A percentile compares a stretch with the other conserved stretches of the same genome.
phyloP scores from a whole-genome alignment of 1,140 invertebrate species.

The Hypsibius dujardini region DNA sequence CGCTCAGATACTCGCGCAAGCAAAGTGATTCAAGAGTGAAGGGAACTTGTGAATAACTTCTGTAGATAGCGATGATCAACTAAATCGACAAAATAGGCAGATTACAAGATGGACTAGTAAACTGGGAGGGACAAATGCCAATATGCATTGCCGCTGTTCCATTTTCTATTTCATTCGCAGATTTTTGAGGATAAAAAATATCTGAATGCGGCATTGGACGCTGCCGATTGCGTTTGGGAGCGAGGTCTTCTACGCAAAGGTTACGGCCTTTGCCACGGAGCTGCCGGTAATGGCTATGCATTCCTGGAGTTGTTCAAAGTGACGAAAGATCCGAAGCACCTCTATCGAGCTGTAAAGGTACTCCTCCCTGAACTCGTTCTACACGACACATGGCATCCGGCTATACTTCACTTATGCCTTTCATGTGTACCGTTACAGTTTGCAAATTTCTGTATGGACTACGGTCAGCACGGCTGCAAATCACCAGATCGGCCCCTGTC shows the following conservation, averaged over 20 bases:
- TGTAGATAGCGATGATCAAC: slow-evolving; percentile 9
- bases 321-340: slow-evolving; percentile 43
- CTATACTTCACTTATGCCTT: background rate
- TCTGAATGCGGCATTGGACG: slow-evolving; percentile 48
- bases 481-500: slow-evolving; percentile 59
- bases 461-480: slow-evolving; percentile 46
- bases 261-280: slow-evolving; percentile 76
- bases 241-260: slow-evolving; percentile 71
- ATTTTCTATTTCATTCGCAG: slow-evolving; percentile 25
- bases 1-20: background rate
- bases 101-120: no score
- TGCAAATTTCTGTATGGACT: slow-evolving; percentile 60
- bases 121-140: no score
- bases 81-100: no score
- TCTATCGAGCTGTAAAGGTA: slow-evolving; percentile 48
- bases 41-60: background rate
- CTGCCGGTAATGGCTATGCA: slow-evolving; percentile 72
- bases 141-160: no score
- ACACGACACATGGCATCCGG: background rate
- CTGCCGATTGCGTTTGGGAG: slow-evolving; percentile 61
- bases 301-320: slow-evolving; percentile 61
- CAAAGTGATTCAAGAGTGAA: background rate
- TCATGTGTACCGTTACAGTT: slow-evolving; percentile 42
- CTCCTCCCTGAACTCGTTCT: slow-evolving; percentile 14
- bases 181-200: slow-evolving; percentile 54